Conservation (phyloP, 2,888 invertebrate genomes). For the Pachymerium ferrugineum region DNA sequence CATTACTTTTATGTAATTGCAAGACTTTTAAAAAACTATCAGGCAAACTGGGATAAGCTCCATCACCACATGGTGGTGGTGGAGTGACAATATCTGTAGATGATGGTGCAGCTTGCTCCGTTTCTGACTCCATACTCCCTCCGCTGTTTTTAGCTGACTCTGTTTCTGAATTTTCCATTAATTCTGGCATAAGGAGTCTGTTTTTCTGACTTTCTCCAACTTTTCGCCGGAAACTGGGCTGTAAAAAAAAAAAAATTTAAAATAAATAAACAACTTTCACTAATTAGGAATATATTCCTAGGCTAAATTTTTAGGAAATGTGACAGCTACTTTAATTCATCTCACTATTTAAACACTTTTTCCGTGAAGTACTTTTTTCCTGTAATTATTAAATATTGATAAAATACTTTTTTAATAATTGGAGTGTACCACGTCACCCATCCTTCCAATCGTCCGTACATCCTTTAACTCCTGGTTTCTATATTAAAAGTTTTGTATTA, state of each 20-base stretch:
- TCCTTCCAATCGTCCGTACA: too few species aligned
- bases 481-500: too few species aligned
- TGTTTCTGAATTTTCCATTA: slow-evolving; percentile 39
- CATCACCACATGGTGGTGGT: slow-evolving; percentile 23
- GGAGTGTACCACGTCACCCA: too few species aligned
- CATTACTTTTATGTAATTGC: background rate
- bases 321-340: too few species aligned
- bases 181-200: slow-evolving; percentile 37
- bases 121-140: slow-evolving; percentile 33
- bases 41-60: slow-evolving; percentile 25
- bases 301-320: too few species aligned
- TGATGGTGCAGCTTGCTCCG: background rate
- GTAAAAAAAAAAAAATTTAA: background rate
- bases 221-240: slow-evolving; percentile 12
- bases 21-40: slow-evolving; percentile 22
- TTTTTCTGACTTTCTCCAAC: slow-evolving; percentile 35
- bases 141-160: slow-evolving; percentile 38
- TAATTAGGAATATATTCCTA: background rate
- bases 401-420: too few species aligned
- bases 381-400: too few species aligned
- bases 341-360: too few species aligned
- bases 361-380: too few species aligned
- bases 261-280: background rate
- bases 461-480: too few species aligned
- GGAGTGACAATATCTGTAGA: background rate